Percentiles rank a stretch among this genome's conserved stretches.
Evolutionary conservation across 2,888 invertebrate species (phyloP).

Genomic region (Tubiluchus corallicola): DNA sequence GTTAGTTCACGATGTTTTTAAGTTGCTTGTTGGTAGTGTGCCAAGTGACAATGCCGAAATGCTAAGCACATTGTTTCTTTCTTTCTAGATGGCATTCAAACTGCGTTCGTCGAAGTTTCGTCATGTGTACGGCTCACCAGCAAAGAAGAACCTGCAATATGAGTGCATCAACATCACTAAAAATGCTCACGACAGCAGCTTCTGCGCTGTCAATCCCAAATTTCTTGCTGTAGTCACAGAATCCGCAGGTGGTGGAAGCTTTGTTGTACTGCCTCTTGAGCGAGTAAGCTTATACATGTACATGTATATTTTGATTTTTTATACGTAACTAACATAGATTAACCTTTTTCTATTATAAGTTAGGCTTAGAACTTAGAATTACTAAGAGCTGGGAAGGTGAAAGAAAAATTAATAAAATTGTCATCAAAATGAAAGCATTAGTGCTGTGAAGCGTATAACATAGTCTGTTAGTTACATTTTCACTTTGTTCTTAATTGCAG

Average conservation of each 20-base stretch:
- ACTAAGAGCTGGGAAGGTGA: too few species aligned
- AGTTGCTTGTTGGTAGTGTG: too few species aligned
- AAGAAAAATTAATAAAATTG: too few species aligned
- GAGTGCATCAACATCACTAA: constrained; percentile 92
- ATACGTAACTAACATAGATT: too few species aligned
- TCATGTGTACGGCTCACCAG: constrained; percentile 76
- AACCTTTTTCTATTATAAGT: too few species aligned
- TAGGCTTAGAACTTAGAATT: too few species aligned
- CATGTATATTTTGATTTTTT: background rate
- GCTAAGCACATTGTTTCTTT: constrained; percentile 4
- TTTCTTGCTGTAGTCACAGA: constrained; percentile 93
- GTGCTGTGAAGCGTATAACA: too few species aligned
- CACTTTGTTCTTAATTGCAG: too few species aligned
- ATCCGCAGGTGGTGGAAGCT: constrained; percentile 75
- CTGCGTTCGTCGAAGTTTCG: constrained; percentile 91
- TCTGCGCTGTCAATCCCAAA: constrained; percentile 95
- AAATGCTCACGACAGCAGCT: constrained; percentile 87
- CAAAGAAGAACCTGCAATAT: constrained; percentile 89
- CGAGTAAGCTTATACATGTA: constrained; percentile 43
- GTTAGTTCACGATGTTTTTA: too few species aligned
- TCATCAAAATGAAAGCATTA: too few species aligned
- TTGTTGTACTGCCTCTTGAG: constrained; percentile 78
- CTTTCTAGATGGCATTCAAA: constrained; percentile 22
- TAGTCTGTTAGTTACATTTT: too few species aligned
- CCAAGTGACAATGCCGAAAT: too few species aligned